A percentile compares a stretch with the other conserved stretches of the same genome.
Evolutionary conservation across 2,888 invertebrate genomes (phyloP).

Genomic region (Pristionchus fissidentatus): DNA sequence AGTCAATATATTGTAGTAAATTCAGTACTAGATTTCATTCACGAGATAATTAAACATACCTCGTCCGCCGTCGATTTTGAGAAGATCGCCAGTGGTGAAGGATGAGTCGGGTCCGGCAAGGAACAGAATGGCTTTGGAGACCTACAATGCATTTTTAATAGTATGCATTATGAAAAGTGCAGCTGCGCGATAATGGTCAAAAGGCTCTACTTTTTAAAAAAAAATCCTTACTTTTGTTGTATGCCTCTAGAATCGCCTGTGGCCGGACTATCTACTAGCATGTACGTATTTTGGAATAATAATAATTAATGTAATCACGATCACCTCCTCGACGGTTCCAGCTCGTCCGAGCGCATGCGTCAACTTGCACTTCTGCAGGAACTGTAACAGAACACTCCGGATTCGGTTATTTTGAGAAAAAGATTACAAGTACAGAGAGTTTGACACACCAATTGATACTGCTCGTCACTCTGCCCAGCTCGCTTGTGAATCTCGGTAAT

Average conservation of each 20-base stretch:
- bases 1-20: too few relatives aligned
- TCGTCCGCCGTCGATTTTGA: conserved; percentile 92
- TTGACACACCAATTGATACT: conserved; percentile 81
- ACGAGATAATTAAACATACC: conserved; percentile 48
- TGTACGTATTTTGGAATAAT: background rate
- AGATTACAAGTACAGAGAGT: background rate
- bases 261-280: too few relatives aligned
- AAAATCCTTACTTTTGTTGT: too few relatives aligned
- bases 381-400: conserved; percentile 77
- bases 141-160: conserved; percentile 52
- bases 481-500: conserved; percentile 89
- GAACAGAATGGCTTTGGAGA: conserved; percentile 89
- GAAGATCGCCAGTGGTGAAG: conserved; percentile 89
- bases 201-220: too few relatives aligned
- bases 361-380: conserved; percentile 87
- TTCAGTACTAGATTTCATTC: too few relatives aligned
- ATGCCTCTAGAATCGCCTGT: conserved; percentile 53
- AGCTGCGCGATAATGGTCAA: background rate
- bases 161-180: too few relatives aligned
- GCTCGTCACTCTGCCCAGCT: conserved; percentile 87
- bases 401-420: background rate
- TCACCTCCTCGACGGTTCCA: conserved; percentile 66
- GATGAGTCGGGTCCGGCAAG: conserved; percentile 88
- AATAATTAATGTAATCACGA: background rate
- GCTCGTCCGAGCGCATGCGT: conserved; percentile 86